These are phyloP conservation scores for Nephrotoma appendiculata DNA, from an alignment of 2,888 invertebrate species.

Conservation along the genomic window DNA sequence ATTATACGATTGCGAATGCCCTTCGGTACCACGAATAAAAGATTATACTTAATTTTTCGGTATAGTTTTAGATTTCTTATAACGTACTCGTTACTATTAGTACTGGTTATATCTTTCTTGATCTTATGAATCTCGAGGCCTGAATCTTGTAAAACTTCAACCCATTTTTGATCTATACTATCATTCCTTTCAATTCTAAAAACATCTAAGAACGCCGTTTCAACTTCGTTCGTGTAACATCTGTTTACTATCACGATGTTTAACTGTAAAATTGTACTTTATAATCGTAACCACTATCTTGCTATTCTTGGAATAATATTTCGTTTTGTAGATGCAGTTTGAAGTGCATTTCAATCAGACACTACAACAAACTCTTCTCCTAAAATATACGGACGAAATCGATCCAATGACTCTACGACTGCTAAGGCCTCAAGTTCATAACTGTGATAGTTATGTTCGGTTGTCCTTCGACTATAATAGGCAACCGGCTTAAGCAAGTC, in stretches of 20 bases:
- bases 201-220: background rate
- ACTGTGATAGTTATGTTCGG: too few relatives aligned
- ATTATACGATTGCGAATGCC: too few relatives aligned
- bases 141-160: too few relatives aligned
- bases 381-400: too few relatives aligned
- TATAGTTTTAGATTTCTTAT: too few relatives aligned
- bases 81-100: too few relatives aligned
- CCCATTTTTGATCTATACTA: background rate
- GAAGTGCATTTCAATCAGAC: background rate
- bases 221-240: background rate
- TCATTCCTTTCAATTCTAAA: background rate
- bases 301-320: background rate
- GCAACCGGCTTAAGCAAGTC: background rate
- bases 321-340: background rate
- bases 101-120: background rate
- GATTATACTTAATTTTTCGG: too few relatives aligned
- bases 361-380: too few relatives aligned
- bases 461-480: too few relatives aligned
- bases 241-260: background rate
- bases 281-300: background rate
- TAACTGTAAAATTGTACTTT: background rate
- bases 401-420: background rate
- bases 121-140: background rate
- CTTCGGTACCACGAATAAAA: too few relatives aligned
- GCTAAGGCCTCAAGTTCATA: background rate